Evolutionary conservation across 2,888 invertebrate genomes (phyloP), one percentile per base, ranked within the genome.

Genomic region (Gnatocerus cornutus): DNA sequence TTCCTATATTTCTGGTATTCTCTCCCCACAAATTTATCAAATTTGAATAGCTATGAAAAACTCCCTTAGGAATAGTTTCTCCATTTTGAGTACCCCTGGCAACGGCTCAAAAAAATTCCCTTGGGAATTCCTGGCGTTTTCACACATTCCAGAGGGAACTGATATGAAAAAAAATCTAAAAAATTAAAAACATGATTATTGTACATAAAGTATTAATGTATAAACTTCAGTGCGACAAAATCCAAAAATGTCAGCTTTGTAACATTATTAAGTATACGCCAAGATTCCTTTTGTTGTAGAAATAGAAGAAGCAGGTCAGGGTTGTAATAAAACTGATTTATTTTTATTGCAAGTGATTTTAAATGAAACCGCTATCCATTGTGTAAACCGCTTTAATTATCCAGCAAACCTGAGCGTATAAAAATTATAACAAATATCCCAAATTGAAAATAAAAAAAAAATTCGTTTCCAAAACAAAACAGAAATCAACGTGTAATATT

Each of bases 401-500:
- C 43, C 27, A 14, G 10, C n/a, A 56, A 56, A 56, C 21, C 29
- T 6, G 33, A 33, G 7, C 33, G 7, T 33, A 4, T 21, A 21
- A 21, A 4, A 21, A 21, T 21, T 4, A 21, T 21, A 21, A 21
- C 4, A 21, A 33, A 33, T 33, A 33, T 33, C 33, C 1, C 2
- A 33, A 33, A 9, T 33, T 33, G 13, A 14, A 6, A 14, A 41
- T 41, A 43, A 12, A 33, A 33, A 33, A 33, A 33, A 33, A 9
- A 33, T 33, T 7, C 1, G 1, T 1, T 16, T 7, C 9, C 33
- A 37, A 39, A 56, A 56, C 21, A 29, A 58, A 43, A 59, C 61
- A 21, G 59, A 46, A 59, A 59, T 59, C 59, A 27, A 59, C 59
- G 27, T 41, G 53, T 61, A 52, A 53, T 61, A 56, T 68, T 56